A percentile compares a stretch with the other conserved stretches of the same genome.
Conservation (phyloP, 2,888 invertebrate genomes). For the Caenorhabditis sp. region DNA sequence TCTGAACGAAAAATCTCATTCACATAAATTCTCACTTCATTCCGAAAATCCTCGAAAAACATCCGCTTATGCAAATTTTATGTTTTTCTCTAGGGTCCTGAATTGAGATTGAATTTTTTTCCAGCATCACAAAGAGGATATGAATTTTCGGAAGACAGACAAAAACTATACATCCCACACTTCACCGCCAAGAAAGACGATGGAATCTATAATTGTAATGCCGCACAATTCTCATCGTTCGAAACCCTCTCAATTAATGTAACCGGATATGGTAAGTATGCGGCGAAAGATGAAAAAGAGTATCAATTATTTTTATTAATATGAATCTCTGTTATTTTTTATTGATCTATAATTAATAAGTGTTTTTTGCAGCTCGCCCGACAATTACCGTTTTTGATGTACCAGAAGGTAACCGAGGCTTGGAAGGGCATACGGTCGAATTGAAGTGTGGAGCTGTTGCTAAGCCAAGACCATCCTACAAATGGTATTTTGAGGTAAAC, state of each 20-base stretch:
- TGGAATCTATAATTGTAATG: conserved; percentile 60
- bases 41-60: background rate
- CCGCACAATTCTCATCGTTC: conserved; percentile 57
- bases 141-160: conserved; percentile 57
- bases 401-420: conserved; percentile 49
- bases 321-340: too few species aligned
- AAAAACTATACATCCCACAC: conserved; percentile 55
- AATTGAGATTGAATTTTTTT: conserved; percentile 3
- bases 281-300: background rate
- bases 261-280: conserved; percentile 55
- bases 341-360: background rate
- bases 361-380: conserved; percentile 48
- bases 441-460: conserved; percentile 62
- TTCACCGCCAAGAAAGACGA: conserved; percentile 58
- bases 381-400: conserved; percentile 60
- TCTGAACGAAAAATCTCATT: too few species aligned
- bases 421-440: conserved; percentile 56
- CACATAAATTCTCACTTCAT: too few species aligned
- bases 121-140: conserved; percentile 55
- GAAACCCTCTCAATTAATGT: conserved; percentile 56
- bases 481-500: conserved; percentile 58
- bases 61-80: background rate
- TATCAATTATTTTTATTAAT: background rate
- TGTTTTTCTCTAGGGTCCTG: background rate
- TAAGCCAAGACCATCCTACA: conserved; percentile 61